A percentile compares a stretch with the other conserved stretches of the same genome.
Evolutionary conservation across 2,113 vertebrate genomes (phyloP).

Genomic region (Cardinalis cardinalis): DNA sequence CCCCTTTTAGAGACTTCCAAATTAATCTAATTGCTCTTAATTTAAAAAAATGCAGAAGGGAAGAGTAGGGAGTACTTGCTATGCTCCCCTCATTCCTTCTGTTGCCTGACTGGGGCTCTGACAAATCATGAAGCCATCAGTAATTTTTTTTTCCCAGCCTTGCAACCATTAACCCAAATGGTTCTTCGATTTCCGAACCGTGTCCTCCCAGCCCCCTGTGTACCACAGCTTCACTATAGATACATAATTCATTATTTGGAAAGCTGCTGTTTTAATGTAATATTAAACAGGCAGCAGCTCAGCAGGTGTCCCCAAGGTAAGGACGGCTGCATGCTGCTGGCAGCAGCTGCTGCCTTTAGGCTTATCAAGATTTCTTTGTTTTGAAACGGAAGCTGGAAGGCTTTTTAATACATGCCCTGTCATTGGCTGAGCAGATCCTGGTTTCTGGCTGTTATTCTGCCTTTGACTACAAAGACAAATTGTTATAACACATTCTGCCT

Average conservation of each 20-base stretch:
- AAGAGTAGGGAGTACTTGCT: not conserved
- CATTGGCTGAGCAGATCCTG: not conserved
- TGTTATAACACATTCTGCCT: not conserved
- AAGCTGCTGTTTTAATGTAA: conserved; percentile 22
- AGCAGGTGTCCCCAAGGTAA: conserved; percentile 53
- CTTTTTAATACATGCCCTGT: not conserved
- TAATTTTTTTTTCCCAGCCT: not conserved
- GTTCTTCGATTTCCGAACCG: not conserved
- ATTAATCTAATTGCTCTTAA: not conserved
- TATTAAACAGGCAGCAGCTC: conserved; percentile 42
- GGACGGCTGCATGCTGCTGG: not conserved
- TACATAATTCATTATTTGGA: conserved; percentile 30
- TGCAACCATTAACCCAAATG: not conserved
- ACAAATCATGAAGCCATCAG: not conserved
- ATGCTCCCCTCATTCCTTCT: not conserved
- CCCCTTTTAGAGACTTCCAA: not conserved
- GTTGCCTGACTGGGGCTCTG: not conserved
- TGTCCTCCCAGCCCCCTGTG: not conserved
- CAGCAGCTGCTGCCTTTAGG: conserved; percentile 19
- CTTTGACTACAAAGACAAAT: not conserved
- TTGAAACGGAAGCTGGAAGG: conserved; percentile 26
- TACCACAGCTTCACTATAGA: not conserved
- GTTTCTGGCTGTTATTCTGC: not conserved
- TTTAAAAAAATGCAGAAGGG: not conserved
- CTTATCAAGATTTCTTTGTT: conserved; percentile 50